Base-by-base conservation (phyloP, 2,888 invertebrate species). In the Torymus auratus region DNA sequence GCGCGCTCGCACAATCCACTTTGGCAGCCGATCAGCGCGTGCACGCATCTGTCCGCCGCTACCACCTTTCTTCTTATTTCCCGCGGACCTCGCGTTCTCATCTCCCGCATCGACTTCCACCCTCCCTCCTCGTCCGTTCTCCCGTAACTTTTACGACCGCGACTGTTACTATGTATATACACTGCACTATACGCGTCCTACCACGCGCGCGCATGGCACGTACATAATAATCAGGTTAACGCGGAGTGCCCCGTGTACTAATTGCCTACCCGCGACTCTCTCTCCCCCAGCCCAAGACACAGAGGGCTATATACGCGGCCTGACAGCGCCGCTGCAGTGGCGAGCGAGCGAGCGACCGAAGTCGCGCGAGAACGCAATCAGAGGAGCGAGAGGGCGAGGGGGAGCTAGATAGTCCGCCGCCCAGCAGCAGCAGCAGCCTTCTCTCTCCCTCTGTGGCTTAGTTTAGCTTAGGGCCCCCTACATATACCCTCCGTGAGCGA, bases 381-480 rank as follows among this genome's bases (percentile, higher is more conserved):
- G 52, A 70, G 76, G 60, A 76, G 70, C 17, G 73, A 71, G 82
- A 82, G 74, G 56, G 82, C 78, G 81, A 82, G 76, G 69, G 77
- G 67, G 56, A 13, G 41, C 64, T 70, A 28, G 28, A 58, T 76
- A 28, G 15, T 60, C 52, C 15, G 13, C 53, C 11, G 5, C 62
- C 50, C 14, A 61, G 55, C 58, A 17, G 78, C 80, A 62, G 67
- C 50, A 41, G 52, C 71, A 13, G 23, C 52, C 72, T 58, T 65
- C 70, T 41, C 55, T 55, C 28, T 67, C 68, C 23, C 14, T 64
- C 85, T 86, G 86, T 87, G 87, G 87, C 88, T 88, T 88, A 88
- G 88, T 87, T 88, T 87, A 87, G 88, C 88, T 88, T 87, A 88
- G 87, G 86, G 73, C 62, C 73, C 28, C 61, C 28, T 78, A 65